A percentile compares a stretch with the other conserved stretches of the same genome.
phyloP scores from a whole-genome alignment of 1,140 invertebrate genomes.

The Schlechtendalia chinensis region DNA sequence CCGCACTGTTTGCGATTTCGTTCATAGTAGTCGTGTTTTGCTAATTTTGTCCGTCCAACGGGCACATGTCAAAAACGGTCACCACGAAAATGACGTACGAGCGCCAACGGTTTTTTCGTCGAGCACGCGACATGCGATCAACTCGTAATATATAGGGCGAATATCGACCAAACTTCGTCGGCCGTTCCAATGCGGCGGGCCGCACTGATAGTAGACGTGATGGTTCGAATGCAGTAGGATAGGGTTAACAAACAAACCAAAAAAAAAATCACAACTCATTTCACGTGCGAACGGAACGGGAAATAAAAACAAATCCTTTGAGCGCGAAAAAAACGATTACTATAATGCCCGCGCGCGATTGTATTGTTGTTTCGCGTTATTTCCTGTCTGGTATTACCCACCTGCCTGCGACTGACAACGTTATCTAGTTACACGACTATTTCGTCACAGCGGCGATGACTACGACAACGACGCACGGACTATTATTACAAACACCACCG shows the following conservation, averaged over 20 bases:
- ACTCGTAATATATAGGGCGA: not conserved
- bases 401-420: not conserved
- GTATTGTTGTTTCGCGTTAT: slow-evolving; percentile 31
- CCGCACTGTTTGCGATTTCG: not conserved
- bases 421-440: slow-evolving; percentile 24
- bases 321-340: slow-evolving; percentile 27
- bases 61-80: not conserved
- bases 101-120: not conserved
- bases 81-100: not conserved
- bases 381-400: slow-evolving; percentile 38
- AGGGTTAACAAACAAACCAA: too few species aligned
- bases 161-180: slow-evolving; percentile 25
- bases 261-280: not conserved
- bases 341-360: not conserved
- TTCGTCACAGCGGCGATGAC: slow-evolving; percentile 38
- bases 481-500: not conserved
- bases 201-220: not conserved
- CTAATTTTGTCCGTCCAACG: not conserved
- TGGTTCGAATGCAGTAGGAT: not conserved
- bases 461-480: not conserved
- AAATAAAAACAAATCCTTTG: not conserved
- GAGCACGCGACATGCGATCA: not conserved
- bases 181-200: not conserved
- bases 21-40: not conserved
- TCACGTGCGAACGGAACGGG: not conserved